Base-by-base conservation (phyloP, 2,888 invertebrate genomes). In the Unio pictorum region DNA sequence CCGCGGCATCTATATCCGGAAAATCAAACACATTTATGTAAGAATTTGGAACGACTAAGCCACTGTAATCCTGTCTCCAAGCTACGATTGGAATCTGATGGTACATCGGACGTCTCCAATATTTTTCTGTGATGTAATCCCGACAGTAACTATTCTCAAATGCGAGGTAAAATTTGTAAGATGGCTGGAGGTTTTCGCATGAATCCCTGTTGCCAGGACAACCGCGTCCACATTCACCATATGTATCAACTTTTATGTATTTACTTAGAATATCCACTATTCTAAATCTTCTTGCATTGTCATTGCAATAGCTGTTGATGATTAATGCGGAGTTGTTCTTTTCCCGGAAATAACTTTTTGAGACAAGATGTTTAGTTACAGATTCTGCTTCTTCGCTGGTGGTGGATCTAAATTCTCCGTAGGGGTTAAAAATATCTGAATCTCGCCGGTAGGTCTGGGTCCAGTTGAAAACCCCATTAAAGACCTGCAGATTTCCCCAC, bases 81-180 rank as follows among this genome's bases (percentile, higher is more conserved):
- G 58, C 23, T 8, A 68, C 68, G 6, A 68, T 45, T 11, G 68
- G 68, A 28, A 68, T 30, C 28, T 55, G 34, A 4, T 58, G 23
- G 7, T 45, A 30, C 1, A 4, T 57, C 20, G 55, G 20, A 1
- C 45, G n/a, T 18, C 26, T 17, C 20, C 28, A 58, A 64, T 63
- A 68, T 26, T 68, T 68, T 45, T 68, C 68, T 45, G 68, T 68
- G 20, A 68, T 45, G 26, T 68, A 68, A 23, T 68, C 68, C 17
- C 63, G 54, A 34, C 68, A 68, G 18, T 45, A 18, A 3, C 63
- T 57, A 23, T 64, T 68, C 30, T 68, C 68, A n/a, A 68, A 68
- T 8, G 68, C 55, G 17, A 68, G 23, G 54, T 64, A 68, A 68
- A 68, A 68, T 23, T 68, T 68, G 23, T 68, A 68, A 45, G 45